phyloP scores from a whole-genome alignment of 2,113 vertebrate species.

The Sprattus sprattus region DNA sequence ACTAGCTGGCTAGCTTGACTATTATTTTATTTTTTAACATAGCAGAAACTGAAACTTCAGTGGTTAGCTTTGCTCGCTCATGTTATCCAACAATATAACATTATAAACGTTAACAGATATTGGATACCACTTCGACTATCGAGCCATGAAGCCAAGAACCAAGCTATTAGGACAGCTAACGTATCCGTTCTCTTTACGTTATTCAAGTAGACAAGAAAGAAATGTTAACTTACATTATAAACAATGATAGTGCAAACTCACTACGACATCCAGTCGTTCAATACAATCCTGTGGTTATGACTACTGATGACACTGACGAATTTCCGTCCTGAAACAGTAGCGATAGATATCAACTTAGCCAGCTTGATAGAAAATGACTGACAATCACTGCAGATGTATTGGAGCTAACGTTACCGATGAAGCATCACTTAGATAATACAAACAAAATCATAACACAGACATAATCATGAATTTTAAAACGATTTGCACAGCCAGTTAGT shows the following conservation, averaged over 20 bases:
- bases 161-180: neutral
- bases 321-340: neutral
- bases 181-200: neutral
- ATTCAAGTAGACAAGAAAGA: neutral
- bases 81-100: too few relatives aligned
- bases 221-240: neutral
- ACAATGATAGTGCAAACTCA: neutral
- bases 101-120: neutral
- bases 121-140: neutral
- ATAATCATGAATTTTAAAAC: neutral
- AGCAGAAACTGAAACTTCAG: neutral
- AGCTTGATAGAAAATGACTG: neutral
- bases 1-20: neutral
- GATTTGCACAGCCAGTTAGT: neutral
- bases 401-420: neutral
- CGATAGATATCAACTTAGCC: neutral
- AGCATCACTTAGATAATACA: neutral
- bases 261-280: neutral
- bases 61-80: neutral
- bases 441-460: neutral
- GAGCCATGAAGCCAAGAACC: neutral
- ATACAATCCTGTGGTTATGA: neutral
- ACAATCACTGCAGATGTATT: constrained; percentile 12
- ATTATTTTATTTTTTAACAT: neutral
- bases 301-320: neutral